Conservation (phyloP, 2,113 vertebrate genomes). For the Menura novaehollandiae region DNA sequence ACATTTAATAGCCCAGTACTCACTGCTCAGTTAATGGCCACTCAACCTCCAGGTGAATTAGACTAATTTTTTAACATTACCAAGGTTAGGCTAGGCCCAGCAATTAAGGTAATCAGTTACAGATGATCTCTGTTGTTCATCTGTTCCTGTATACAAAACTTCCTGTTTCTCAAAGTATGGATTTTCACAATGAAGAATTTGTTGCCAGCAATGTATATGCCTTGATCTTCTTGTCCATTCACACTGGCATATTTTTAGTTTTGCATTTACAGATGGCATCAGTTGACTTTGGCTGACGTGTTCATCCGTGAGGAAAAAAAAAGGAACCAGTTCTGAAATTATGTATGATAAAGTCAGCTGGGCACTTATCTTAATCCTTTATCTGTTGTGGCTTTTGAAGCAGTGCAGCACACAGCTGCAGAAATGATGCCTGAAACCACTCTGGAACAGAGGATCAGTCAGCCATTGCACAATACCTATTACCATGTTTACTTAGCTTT, state of each 20-base stretch:
- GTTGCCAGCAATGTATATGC: not conserved
- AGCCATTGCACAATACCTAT: slow-evolving; percentile 51
- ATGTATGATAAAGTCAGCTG: slow-evolving; percentile 21
- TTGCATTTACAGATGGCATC: slow-evolving; percentile 43
- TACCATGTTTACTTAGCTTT: slow-evolving; percentile 69
- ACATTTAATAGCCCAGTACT: not conserved
- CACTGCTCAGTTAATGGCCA: not conserved
- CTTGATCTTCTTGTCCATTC: slow-evolving; percentile 35
- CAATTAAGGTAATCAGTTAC: slow-evolving; percentile 29
- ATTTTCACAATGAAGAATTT: slow-evolving; percentile 33
- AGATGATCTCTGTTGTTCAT: slow-evolving; percentile 6
- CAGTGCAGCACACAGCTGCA: slow-evolving; percentile 42
- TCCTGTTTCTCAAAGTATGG: not conserved
- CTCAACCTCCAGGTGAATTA: not conserved
- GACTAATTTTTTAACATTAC: slow-evolving; percentile 20
- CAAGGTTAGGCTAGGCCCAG: slow-evolving; percentile 5
- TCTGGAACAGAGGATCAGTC: slow-evolving; percentile 53
- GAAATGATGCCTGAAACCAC: slow-evolving; percentile 40
- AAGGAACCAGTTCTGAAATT: slow-evolving; percentile 22
- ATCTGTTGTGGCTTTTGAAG: slow-evolving; percentile 39
- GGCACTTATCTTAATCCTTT: slow-evolving; percentile 40
- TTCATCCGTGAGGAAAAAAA: slow-evolving; percentile 33
- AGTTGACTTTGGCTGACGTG: slow-evolving; percentile 37
- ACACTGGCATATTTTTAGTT: slow-evolving; percentile 16
- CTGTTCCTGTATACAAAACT: slow-evolving; percentile 12